Evolutionary conservation across 2,113 vertebrate species (phyloP).

Genomic region (Macrotus californicus): DNA sequence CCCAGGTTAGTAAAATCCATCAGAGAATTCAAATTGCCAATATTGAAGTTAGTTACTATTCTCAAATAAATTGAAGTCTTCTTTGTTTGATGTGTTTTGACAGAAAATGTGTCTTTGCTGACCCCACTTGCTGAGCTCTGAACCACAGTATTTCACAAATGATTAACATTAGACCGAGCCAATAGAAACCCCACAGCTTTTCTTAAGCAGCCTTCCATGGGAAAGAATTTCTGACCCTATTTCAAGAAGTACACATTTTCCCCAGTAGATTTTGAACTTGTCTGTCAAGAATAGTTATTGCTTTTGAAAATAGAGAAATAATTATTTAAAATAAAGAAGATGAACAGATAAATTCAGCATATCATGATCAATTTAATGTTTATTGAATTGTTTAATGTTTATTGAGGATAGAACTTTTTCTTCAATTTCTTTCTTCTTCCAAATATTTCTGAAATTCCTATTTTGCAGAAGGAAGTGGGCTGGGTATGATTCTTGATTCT

Average conservation of each 20-base stretch:
- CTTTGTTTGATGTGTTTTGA: constrained; percentile 54
- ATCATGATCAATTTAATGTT: constrained; percentile 36
- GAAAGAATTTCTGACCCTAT: constrained; percentile 44
- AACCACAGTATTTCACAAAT: constrained; percentile 62
- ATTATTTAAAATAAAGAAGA: constrained; percentile 16
- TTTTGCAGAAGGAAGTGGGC: not conserved
- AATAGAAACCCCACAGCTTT: not conserved
- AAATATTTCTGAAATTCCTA: not conserved
- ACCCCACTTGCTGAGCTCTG: constrained; percentile 34
- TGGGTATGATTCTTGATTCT: not conserved
- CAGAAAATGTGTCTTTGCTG: constrained; percentile 69
- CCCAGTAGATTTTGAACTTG: constrained; percentile 42
- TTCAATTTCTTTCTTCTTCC: not conserved
- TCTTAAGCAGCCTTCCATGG: constrained; percentile 22
- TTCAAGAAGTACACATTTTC: constrained; percentile 51
- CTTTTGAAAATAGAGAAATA: constrained; percentile 41
- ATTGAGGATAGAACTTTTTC: constrained; percentile 12
- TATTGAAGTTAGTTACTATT: constrained; percentile 63
- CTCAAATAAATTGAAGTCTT: constrained; percentile 65
- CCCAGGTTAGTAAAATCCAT: constrained; percentile 34
- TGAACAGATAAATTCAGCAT: constrained; percentile 34
- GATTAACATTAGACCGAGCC: constrained; percentile 57
- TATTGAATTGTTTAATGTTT: constrained; percentile 55
- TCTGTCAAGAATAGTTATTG: constrained; percentile 58
- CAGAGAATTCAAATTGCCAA: constrained; percentile 52